A percentile compares a stretch with the other conserved stretches of the same genome.
phyloP scores from a whole-genome alignment of 1,140 invertebrate genomes.

The Pseudobourletiella spinata region DNA sequence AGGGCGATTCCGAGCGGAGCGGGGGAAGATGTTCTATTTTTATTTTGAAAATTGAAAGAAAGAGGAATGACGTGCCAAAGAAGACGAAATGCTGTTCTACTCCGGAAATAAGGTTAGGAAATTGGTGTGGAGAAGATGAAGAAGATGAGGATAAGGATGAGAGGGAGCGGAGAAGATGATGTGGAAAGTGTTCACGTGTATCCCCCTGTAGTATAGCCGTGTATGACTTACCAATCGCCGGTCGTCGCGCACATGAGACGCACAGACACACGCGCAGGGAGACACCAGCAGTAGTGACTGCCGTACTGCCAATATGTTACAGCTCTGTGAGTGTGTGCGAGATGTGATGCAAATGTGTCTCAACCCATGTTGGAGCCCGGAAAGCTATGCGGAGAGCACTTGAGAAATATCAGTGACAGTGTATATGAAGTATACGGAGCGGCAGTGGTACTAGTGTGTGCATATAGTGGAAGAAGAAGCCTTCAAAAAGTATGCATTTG shows the following conservation, averaged over 20 bases:
- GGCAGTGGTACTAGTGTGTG: neutral
- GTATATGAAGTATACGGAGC: neutral
- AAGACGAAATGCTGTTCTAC: conserved; percentile 3
- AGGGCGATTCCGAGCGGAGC: neutral
- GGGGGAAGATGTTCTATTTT: neutral
- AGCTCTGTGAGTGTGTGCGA: no score
- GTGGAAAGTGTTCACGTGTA: conserved; percentile 6
- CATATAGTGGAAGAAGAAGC: neutral
- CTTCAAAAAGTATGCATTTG: neutral
- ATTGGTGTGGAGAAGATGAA: neutral
- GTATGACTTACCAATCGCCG: neutral
- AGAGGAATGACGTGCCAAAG: conserved; percentile 13
- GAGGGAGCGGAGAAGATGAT: conserved; percentile 1
- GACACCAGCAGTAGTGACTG: no score
- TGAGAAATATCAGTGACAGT: no score
- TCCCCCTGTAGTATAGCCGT: no score
- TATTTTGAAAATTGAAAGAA: conserved; percentile 8
- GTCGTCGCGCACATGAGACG: conserved; percentile 1
- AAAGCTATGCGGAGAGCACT: neutral
- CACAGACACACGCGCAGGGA: no score
- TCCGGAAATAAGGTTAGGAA: conserved; percentile 14
- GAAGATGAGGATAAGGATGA: neutral
- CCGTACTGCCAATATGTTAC: no score
- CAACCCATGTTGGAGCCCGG: neutral
- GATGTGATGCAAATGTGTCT: conserved; percentile 9